Evolutionary conservation across 2,113 vertebrate species (phyloP).

Genomic region (Orientallactaga bullata): DNA sequence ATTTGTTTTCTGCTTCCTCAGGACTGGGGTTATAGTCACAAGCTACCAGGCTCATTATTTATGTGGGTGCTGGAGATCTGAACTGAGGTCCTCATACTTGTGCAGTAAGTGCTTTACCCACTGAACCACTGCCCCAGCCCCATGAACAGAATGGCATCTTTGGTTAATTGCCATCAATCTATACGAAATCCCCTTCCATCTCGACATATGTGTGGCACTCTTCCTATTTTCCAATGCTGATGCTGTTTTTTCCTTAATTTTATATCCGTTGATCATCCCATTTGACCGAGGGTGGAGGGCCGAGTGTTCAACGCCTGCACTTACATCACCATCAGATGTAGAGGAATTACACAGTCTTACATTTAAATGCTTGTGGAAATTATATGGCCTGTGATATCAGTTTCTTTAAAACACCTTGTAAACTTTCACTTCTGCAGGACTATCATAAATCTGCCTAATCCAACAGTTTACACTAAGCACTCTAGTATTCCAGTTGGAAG

Average conservation of each 20-base stretch:
- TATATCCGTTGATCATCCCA: slow-evolving; percentile 67
- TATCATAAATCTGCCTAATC: slow-evolving; percentile 79
- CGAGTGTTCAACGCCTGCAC: slow-evolving; percentile 37
- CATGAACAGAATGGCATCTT: neutral
- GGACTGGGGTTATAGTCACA: too few species aligned
- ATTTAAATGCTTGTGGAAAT: slow-evolving; percentile 75
- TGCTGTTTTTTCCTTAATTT: slow-evolving; percentile 72
- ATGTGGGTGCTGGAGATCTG: too few species aligned
- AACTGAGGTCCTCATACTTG: too few species aligned
- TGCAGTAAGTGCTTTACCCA: too few species aligned
- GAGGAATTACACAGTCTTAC: slow-evolving; percentile 68
- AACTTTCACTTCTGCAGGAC: slow-evolving; percentile 79
- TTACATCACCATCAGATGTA: slow-evolving; percentile 78
- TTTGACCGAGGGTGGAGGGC: slow-evolving; percentile 67
- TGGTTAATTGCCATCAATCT: slow-evolving; percentile 27
- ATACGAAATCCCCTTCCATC: neutral
- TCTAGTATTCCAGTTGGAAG: slow-evolving; percentile 49
- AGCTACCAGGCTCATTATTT: too few species aligned
- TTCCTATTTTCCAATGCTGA: slow-evolving; percentile 76
- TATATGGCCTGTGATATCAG: slow-evolving; percentile 81
- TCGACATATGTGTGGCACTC: slow-evolving; percentile 58
- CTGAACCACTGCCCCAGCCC: too few species aligned
- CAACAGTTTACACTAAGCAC: slow-evolving; percentile 63
- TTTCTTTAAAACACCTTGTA: slow-evolving; percentile 84
- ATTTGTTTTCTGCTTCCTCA: too few species aligned